Conservation (phyloP, 35 echinoderm and acorn worm genomes). For the Apostichopus japonicus region DNA sequence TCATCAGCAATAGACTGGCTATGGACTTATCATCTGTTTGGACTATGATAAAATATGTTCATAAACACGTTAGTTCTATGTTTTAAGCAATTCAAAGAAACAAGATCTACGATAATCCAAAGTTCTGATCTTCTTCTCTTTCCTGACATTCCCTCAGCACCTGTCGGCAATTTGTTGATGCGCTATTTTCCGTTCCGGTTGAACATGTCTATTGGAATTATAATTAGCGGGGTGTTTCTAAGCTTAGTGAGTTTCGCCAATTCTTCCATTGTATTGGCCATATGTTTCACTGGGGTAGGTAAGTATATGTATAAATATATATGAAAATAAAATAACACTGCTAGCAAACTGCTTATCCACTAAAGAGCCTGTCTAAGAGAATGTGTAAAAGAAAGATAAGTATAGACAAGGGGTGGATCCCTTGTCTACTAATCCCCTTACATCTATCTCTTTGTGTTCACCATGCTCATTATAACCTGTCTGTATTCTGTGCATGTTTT, state of each 20-base stretch:
- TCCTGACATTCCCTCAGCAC: not conserved
- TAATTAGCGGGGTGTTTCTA: not conserved
- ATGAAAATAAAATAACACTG: not conserved
- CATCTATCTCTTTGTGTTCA: too few relatives aligned
- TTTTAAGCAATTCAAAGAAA: too few relatives aligned
- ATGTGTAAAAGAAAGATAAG: not conserved
- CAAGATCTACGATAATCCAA: too few relatives aligned
- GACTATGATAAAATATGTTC: too few relatives aligned
- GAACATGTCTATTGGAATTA: not conserved
- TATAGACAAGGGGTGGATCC: not conserved
- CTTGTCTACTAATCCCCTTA: too few relatives aligned
- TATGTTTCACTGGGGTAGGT: not conserved
- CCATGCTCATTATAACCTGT: not conserved
- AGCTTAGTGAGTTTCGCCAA: not conserved
- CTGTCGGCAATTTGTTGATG: not conserved
- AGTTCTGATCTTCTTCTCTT: too few relatives aligned
- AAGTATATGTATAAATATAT: not conserved
- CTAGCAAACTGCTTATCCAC: not conserved
- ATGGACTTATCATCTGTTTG: too few relatives aligned
- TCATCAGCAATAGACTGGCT: too few relatives aligned
- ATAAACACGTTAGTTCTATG: too few relatives aligned
- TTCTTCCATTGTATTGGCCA: not conserved
- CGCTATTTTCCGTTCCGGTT: not conserved
- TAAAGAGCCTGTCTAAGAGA: not conserved
- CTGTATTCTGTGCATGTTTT: not conserved